A percentile compares a stretch with the other conserved stretches of the same genome.
Conservation (phyloP, 2,113 vertebrate species). For the Piaya cayana region DNA sequence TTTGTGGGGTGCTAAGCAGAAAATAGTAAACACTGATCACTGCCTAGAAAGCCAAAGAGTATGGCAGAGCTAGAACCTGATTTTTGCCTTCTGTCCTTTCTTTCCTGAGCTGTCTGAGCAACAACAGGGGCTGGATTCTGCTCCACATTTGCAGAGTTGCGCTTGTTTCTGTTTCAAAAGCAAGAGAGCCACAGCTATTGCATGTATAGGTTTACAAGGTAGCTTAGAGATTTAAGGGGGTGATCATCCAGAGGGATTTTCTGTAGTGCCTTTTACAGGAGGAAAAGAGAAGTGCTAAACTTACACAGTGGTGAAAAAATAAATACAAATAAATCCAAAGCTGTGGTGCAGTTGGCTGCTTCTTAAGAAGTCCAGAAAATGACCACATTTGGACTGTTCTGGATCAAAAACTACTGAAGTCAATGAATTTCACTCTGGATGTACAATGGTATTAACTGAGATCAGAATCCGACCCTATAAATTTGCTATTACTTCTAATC, state of each 20-base stretch:
- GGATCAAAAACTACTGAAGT: slow-evolving; percentile 22
- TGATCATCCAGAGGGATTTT: slow-evolving; percentile 28
- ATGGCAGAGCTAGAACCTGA: background rate
- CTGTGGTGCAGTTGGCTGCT: background rate
- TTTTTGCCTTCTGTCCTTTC: background rate
- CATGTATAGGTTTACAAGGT: background rate
- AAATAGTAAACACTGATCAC: slow-evolving; percentile 13
- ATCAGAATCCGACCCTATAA: slow-evolving; percentile 43
- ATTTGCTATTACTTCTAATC: slow-evolving; percentile 40
- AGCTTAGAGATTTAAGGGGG: slow-evolving; percentile 21
- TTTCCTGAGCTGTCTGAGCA: background rate
- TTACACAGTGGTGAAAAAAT: background rate
- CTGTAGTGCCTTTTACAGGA: background rate
- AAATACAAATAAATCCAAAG: slow-evolving; percentile 25
- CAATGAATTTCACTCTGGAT: background rate
- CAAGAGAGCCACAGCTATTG: background rate
- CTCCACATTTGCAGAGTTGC: rapidly evolving
- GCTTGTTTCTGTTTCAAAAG: background rate
- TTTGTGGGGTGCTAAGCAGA: background rate
- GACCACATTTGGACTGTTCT: background rate
- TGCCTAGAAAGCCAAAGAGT: background rate
- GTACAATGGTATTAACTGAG: slow-evolving; percentile 34
- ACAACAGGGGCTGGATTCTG: background rate
- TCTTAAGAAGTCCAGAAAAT: background rate
- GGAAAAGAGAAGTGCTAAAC: background rate